Conservation (phyloP, 1,140 invertebrate species). For the Agrilus planipennis region DNA sequence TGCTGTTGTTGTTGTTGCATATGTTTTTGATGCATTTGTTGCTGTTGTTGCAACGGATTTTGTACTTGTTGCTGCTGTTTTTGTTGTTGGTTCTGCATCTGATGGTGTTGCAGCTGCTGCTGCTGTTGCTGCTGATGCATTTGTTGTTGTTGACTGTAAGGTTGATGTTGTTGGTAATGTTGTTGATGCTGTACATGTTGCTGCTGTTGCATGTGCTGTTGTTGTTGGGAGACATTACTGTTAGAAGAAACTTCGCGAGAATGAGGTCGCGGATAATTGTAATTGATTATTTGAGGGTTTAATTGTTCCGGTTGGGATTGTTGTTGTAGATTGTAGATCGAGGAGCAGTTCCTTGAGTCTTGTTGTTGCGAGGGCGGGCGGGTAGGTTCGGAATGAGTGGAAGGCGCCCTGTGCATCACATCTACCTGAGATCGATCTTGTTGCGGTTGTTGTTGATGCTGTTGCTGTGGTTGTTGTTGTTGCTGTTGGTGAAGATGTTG, state of each 20-base stretch:
- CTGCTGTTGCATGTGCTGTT: conserved; percentile 8
- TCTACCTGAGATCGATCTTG: conserved; percentile 17
- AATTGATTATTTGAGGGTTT: conserved; percentile 2
- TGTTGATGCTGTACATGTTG: conserved; percentile 2
- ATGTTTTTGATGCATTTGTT: no score
- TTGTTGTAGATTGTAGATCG: conserved; percentile 2
- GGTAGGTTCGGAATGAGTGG: conserved; percentile 17
- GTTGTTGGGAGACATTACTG: conserved; percentile 12
- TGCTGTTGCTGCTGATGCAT: no score
- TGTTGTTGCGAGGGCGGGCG: conserved; percentile 19
- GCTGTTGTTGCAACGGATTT: conserved; percentile 1
- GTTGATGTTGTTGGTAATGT: conserved; percentile 9
- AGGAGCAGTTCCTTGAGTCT: not conserved
- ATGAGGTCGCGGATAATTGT: conserved; percentile 9
- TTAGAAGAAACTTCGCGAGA: conserved; percentile 10
- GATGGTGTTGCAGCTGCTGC: conserved; percentile 12
- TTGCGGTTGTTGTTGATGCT: conserved; percentile 8
- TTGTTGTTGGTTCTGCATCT: conserved; percentile 1
- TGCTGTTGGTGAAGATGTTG: conserved; percentile 9
- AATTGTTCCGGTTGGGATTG: conserved; percentile 3
- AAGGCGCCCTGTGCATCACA: conserved; percentile 20
- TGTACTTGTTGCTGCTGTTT: conserved; percentile 13
- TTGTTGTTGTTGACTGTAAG: conserved; percentile 1
- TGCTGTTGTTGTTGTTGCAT: conserved; percentile 12
- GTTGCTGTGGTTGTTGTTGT: conserved; percentile 12